Base-by-base conservation (phyloP, 2,113 vertebrate species). In the Oncorhynchus clarkii region DNA sequence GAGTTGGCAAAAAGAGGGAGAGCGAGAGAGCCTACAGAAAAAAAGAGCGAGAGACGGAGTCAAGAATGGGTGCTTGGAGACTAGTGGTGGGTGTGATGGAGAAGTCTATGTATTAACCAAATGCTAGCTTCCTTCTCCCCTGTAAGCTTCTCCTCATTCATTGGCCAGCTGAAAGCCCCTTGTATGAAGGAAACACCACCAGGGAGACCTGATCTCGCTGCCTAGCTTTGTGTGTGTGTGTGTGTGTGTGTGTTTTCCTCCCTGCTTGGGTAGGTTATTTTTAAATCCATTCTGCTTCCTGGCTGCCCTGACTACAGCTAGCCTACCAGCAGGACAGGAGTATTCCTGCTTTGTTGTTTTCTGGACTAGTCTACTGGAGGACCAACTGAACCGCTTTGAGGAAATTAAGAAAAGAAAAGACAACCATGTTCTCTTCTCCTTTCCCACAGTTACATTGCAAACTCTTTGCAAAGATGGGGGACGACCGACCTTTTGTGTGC, bases 401-500 rank as follows among this genome's bases (percentile, higher is more conserved):
- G 81, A 82, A 76, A 75, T 77, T 87, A 62, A 77, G 82, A 71
- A 79, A 70, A 82, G 71, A 80, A 78, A 86, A 80, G 76, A 12
- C 82, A 91, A 77, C 88, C 85, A 93, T 94, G 93, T 93, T 93
- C 85, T 93, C 88, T 89, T 93, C 87, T 92, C 80, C 85, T 89
- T 78, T 91, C 78, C 84, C 88, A 75, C 93, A 94, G 93, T 89
- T 93, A 88, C 88, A 92, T 80, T 94, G 92, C 92, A 94, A 86
- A 89, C 86, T 92, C 83, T 93, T 94, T 91, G 88, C 90, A 91
- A 95, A 92, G 86, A 99, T 99, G 97, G 97, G 97, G 89, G 97
- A 99, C 89, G 97, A 99, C 92, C 91, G 96, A 88, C 97, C 97
- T 87, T 99, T 99, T 92, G 96, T 97, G 94, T 99, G 97, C 94